A percentile compares a stretch with the other conserved stretches of the same genome.
phyloP scores from a whole-genome alignment of 2,797 vertebrate species.

The Hippoglossus hippoglossus region DNA sequence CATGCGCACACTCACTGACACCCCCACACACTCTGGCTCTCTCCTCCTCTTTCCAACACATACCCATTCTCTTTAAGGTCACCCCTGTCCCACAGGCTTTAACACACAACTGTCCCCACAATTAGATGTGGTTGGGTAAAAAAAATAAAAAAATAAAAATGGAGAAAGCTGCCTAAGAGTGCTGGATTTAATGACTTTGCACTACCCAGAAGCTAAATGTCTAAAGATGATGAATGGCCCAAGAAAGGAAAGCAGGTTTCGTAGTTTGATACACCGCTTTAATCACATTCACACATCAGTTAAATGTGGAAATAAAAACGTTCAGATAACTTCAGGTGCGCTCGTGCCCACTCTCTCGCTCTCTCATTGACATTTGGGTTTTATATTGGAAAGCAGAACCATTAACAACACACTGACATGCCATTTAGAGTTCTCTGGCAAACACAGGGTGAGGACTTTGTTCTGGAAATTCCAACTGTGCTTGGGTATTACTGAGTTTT shows the following conservation, averaged over 20 bases:
- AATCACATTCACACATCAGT: conserved; percentile 72
- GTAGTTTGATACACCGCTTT: conserved; percentile 68
- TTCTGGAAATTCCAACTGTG: conserved; percentile 31
- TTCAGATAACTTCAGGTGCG: conserved; percentile 64
- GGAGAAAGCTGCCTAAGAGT: conserved; percentile 65
- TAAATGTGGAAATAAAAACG: conserved; percentile 69
- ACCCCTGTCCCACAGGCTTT: conserved; percentile 74
- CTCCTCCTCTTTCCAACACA: conserved; percentile 43
- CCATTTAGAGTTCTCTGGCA: conserved; percentile 35
- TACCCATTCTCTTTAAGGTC: conserved; percentile 76
- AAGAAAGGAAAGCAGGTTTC: conserved; percentile 67
- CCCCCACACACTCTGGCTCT: conserved; percentile 26
- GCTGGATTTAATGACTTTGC: conserved; percentile 75
- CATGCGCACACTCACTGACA: conserved; percentile 57
- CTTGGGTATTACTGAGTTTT: conserved; percentile 1
- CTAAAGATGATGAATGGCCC: conserved; percentile 76
- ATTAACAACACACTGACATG: conserved; percentile 45
- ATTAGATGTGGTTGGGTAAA: conserved; percentile 79
- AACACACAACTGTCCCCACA: conserved; percentile 76
- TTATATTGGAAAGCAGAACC: conserved; percentile 34
- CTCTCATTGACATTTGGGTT: conserved; percentile 51
- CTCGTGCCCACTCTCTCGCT: conserved; percentile 39
- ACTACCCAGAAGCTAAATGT: conserved; percentile 70
- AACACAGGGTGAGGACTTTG: conserved; percentile 22
- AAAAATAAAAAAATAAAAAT: conserved; percentile 54